Conservation (phyloP, 2,888 invertebrate genomes). For the Polymixis flavicincta region DNA sequence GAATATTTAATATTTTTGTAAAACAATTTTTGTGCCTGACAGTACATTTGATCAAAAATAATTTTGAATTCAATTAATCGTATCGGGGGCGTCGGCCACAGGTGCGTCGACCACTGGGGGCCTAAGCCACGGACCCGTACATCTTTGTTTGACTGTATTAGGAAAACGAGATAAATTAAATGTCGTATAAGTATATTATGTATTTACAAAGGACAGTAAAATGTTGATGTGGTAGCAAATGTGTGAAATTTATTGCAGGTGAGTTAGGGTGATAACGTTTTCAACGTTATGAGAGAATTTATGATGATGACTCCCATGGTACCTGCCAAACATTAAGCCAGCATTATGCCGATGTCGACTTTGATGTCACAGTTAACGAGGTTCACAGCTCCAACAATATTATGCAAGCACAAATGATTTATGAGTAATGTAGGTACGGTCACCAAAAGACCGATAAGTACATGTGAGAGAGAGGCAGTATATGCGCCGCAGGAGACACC, state of each 20-base stretch:
- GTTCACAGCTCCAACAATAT: neutral
- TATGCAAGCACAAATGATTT: too few relatives aligned
- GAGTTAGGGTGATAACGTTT: conserved; percentile 22
- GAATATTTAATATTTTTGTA: too few relatives aligned
- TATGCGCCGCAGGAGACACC: too few relatives aligned
- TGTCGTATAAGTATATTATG: neutral
- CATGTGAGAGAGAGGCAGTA: too few relatives aligned
- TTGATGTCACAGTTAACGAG: neutral
- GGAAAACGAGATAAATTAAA: neutral
- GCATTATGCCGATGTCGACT: neutral
- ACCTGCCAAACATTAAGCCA: neutral
- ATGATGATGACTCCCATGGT: conserved; percentile 32
- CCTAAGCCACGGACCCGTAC: too few relatives aligned
- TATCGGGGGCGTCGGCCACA: too few relatives aligned
- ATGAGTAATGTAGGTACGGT: too few relatives aligned
- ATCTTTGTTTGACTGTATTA: neutral
- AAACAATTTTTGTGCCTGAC: too few relatives aligned
- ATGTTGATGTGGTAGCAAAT: conserved; percentile 27
- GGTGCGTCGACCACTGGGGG: too few relatives aligned
- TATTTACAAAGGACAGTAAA: conserved; percentile 16
- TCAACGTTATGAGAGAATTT: conserved; percentile 28
- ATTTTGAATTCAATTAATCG: too few relatives aligned
- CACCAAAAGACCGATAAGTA: too few relatives aligned
- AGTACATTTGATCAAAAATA: too few relatives aligned
- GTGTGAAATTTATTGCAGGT: conserved; percentile 42